Conservation (phyloP, 2,888 invertebrate species). For the Gymnoscelis rufifasciata region DNA sequence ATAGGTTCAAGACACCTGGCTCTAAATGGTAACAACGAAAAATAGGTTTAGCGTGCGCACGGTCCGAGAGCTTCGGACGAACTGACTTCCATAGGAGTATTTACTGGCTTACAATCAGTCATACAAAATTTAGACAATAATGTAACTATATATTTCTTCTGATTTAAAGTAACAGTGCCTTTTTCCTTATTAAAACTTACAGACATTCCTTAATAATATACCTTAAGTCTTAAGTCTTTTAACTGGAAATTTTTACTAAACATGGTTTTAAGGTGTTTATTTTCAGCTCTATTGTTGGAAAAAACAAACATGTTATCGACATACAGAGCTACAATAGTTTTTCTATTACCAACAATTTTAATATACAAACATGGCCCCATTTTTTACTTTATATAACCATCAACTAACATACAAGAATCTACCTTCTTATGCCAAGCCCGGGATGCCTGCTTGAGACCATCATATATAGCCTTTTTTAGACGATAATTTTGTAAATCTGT, state of each 20-base stretch:
- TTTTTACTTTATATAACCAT: conserved; percentile 22
- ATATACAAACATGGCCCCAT: conserved; percentile 33
- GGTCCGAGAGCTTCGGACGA: too few species aligned
- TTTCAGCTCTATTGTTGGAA: not conserved
- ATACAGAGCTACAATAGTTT: conserved; percentile 25
- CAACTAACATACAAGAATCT: conserved; percentile 18
- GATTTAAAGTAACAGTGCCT: not conserved
- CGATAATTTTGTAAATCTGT: too few species aligned
- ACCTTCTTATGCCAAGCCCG: conserved; percentile 30
- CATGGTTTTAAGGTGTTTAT: not conserved
- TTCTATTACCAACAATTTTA: conserved; percentile 19
- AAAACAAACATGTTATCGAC: conserved; percentile 30
- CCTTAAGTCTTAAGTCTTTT: not conserved
- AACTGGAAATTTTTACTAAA: not conserved
- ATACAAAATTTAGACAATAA: not conserved
- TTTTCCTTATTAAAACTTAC: not conserved
- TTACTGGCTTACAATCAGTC: not conserved
- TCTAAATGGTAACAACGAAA: too few species aligned
- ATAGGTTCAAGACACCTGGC: too few species aligned
- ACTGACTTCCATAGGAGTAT: conserved; percentile 30
- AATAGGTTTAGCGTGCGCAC: conserved; percentile 29
- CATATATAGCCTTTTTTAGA: conserved; percentile 31
- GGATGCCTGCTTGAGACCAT: conserved; percentile 32
- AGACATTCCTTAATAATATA: not conserved
- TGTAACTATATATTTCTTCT: not conserved